Percentiles rank a stretch among this genome's conserved stretches.
Conservation (phyloP, 2,888 invertebrate species). For the Oasisia sp. region DNA sequence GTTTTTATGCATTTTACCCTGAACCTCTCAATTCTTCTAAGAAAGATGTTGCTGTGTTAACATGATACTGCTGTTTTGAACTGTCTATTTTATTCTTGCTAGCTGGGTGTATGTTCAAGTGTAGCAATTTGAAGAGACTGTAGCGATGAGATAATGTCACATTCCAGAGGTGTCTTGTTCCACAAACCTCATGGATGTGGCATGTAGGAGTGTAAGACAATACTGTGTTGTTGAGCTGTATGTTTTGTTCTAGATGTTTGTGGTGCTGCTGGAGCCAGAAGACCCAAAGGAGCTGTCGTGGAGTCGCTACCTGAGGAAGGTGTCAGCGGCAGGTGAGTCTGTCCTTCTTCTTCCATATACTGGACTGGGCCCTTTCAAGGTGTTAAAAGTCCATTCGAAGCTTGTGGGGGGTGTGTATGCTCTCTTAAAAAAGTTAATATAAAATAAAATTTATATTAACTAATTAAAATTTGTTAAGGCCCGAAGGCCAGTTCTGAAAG, state of each 20-base stretch:
- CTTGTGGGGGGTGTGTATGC: too few species aligned
- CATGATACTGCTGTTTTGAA: background rate
- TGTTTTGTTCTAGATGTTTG: conserved; percentile 53
- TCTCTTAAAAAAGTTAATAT: too few species aligned
- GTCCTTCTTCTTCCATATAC: too few species aligned
- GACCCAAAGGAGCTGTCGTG: conserved; percentile 42
- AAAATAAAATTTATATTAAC: too few species aligned
- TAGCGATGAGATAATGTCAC: background rate
- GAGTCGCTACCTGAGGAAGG: conserved; percentile 31
- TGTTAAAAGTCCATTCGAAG: too few species aligned
- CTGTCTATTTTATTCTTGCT: background rate
- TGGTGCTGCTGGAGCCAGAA: conserved; percentile 49
- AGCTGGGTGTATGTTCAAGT: background rate
- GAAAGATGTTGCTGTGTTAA: background rate
- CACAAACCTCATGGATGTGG: background rate
- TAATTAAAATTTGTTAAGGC: too few species aligned
- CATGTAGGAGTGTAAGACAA: background rate
- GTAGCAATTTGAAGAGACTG: background rate
- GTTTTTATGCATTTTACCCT: too few species aligned
- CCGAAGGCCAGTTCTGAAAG: too few species aligned
- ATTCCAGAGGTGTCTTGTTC: background rate
- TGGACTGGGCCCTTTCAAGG: too few species aligned
- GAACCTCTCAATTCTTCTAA: background rate
- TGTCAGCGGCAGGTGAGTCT: conserved; percentile 25
- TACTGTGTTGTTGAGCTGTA: background rate